phyloP scores from a whole-genome alignment of 2,888 invertebrate genomes.

The Ophion costatus region DNA sequence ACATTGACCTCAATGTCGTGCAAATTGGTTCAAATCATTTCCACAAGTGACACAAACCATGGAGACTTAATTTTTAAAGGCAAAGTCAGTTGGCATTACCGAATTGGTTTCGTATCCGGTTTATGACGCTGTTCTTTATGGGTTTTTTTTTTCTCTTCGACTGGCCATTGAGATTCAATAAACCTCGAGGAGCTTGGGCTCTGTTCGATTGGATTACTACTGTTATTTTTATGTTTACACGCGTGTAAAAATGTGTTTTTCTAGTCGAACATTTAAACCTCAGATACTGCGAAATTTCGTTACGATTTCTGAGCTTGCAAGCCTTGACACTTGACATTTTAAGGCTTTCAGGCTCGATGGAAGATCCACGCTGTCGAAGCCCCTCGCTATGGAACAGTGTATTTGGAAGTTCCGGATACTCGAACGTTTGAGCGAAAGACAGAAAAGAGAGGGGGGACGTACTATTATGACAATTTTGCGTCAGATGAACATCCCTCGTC shows the following conservation, averaged over 20 bases:
- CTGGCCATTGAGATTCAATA: neutral
- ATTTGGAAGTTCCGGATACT: neutral
- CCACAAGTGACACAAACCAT: neutral
- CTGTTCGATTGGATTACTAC: slow-evolving; percentile 16
- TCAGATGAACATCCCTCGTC: neutral
- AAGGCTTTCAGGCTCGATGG: too few species aligned
- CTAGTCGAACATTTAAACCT: neutral
- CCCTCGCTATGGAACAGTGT: neutral
- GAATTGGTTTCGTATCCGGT: neutral
- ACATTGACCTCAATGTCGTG: slow-evolving; percentile 14
- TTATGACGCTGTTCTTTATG: slow-evolving; percentile 8
- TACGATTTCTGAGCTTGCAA: neutral
- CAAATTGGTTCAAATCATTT: slow-evolving; percentile 43
- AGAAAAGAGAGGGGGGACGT: neutral
- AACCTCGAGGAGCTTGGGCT: neutral
- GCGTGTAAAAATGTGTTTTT: neutral
- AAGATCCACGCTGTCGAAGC: too few species aligned
- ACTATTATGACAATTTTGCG: slow-evolving; percentile 1
- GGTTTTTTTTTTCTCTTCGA: neutral
- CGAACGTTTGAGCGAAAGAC: too few species aligned
- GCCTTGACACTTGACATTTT: too few species aligned
- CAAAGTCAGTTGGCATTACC: neutral
- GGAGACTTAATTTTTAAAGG: neutral
- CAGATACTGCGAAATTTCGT: neutral
- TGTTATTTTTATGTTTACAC: neutral